Conservation (phyloP, 2,888 invertebrate species). For the Drepanosiphum platanoidis region DNA sequence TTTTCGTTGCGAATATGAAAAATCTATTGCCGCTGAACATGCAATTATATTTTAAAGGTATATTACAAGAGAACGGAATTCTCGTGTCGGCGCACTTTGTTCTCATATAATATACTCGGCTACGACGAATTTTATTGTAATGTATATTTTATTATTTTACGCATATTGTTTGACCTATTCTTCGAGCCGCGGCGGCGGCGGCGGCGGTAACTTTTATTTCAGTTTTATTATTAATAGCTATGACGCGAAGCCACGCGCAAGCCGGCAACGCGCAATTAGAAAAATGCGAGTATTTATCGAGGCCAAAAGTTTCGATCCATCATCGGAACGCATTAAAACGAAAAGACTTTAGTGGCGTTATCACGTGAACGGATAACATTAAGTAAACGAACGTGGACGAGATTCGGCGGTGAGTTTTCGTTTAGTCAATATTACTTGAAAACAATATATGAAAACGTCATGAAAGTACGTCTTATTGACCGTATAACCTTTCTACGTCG, state of each 20-base stretch:
- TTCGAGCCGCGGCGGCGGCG: not conserved
- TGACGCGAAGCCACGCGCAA: not conserved
- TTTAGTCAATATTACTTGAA: too few species aligned
- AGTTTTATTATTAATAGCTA: not conserved
- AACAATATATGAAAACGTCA: too few species aligned
- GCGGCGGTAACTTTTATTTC: not conserved
- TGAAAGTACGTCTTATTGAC: too few species aligned
- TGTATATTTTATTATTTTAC: not conserved
- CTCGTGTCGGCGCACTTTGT: not conserved
- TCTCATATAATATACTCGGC: not conserved
- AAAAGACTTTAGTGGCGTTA: not conserved
- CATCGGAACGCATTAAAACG: not conserved
- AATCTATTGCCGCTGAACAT: constrained; percentile 6
- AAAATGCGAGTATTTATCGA: not conserved
- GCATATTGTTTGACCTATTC: not conserved
- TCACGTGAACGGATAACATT: not conserved
- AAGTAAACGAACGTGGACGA: not conserved
- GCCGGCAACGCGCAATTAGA: not conserved
- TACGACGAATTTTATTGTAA: not conserved
- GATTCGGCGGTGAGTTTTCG: too few species aligned
- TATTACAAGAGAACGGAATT: not conserved
- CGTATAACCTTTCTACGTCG: too few species aligned
- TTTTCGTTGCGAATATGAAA: not conserved
- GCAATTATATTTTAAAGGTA: not conserved
- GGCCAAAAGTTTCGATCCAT: not conserved